A percentile compares a stretch with the other conserved stretches of the same genome.
These are phyloP conservation scores for Pediacus dermestoides DNA, from an alignment of 2,888 invertebrate species.

Conservation along the genomic window DNA sequence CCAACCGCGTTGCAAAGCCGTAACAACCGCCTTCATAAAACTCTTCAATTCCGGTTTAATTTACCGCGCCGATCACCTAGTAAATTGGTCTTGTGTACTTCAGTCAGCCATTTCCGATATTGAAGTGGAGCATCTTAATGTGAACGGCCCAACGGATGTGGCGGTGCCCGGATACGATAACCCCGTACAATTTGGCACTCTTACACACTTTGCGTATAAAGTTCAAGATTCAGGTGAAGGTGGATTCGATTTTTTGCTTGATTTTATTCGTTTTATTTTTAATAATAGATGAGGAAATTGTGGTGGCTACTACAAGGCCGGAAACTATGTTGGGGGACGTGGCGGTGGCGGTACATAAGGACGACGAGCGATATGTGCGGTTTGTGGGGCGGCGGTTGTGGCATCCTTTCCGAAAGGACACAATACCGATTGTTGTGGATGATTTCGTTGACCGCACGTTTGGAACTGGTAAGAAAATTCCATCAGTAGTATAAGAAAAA, in stretches of 20 bases:
- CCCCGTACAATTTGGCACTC: constrained; percentile 86
- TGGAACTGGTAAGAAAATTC: constrained; percentile 72
- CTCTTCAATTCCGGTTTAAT: constrained; percentile 65
- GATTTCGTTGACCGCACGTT: constrained; percentile 92
- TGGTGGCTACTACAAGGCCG: constrained; percentile 95
- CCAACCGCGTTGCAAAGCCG: constrained; percentile 78
- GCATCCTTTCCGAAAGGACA: constrained; percentile 85
- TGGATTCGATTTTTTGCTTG: not conserved
- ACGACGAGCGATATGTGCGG: constrained; percentile 71
- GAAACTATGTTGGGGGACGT: constrained; percentile 99
- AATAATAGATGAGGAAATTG: constrained; percentile 72
- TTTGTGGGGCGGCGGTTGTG: constrained; percentile 75
- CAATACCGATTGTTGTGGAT: constrained; percentile 85
- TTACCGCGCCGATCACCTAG: constrained; percentile 89
- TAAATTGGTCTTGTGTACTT: constrained; percentile 97
- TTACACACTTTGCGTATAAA: constrained; percentile 90
- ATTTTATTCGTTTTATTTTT: constrained; percentile 15
- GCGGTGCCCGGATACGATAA: constrained; percentile 86
- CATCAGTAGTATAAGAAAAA: no score
- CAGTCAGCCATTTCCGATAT: constrained; percentile 99
- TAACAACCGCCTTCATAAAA: constrained; percentile 87
- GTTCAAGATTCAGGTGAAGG: constrained; percentile 56
- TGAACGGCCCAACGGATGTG: constrained; percentile 80
- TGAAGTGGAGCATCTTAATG: constrained; percentile 93
- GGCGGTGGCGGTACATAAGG: constrained; percentile 96